A percentile compares a stretch with the other conserved stretches of the same genome.
phyloP scores from a whole-genome alignment of 2,888 invertebrate genomes.

The Augiades crinisus region DNA sequence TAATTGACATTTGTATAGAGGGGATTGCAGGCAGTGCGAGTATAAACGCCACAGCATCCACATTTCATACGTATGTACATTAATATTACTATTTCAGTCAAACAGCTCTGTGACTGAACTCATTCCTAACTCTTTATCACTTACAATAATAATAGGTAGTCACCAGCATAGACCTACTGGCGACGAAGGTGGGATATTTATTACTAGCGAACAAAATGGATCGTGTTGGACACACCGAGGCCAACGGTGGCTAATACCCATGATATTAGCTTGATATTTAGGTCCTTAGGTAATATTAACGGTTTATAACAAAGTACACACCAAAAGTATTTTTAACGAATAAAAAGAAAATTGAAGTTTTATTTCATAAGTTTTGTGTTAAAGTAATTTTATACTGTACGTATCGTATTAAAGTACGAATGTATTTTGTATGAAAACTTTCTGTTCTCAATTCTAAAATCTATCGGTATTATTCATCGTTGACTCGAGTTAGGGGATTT shows the following conservation, averaged over 20 bases:
- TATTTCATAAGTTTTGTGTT: too few species aligned
- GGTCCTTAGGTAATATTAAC: too few species aligned
- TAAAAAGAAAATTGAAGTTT: too few species aligned
- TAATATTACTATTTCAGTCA: constrained; percentile 57
- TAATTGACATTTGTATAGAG: constrained; percentile 65
- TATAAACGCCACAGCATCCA: constrained; percentile 74
- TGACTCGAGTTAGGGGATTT: constrained; percentile 23
- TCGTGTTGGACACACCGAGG: constrained; percentile 3
- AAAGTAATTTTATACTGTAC: too few species aligned
- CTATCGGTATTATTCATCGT: constrained; percentile 19
- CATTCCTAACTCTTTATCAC: constrained; percentile 52
- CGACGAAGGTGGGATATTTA: constrained; percentile 63
- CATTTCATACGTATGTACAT: constrained; percentile 64
- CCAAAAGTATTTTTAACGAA: too few species aligned
- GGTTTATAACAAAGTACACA: too few species aligned
- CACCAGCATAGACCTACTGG: constrained; percentile 48
- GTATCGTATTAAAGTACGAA: too few species aligned
- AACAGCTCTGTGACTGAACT: constrained; percentile 56
- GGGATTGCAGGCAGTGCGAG: constrained; percentile 65
- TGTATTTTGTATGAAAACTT: too few species aligned
- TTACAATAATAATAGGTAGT: constrained; percentile 48
- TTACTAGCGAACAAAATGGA: constrained; percentile 34
- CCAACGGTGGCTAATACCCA: constrained; percentile 13
- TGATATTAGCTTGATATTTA: too few species aligned
- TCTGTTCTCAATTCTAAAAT: constrained; percentile 1